Evolutionary conservation across 2,113 vertebrate species (phyloP), one percentile per base, ranked within the genome.

Genomic region (Macrotus californicus): DNA sequence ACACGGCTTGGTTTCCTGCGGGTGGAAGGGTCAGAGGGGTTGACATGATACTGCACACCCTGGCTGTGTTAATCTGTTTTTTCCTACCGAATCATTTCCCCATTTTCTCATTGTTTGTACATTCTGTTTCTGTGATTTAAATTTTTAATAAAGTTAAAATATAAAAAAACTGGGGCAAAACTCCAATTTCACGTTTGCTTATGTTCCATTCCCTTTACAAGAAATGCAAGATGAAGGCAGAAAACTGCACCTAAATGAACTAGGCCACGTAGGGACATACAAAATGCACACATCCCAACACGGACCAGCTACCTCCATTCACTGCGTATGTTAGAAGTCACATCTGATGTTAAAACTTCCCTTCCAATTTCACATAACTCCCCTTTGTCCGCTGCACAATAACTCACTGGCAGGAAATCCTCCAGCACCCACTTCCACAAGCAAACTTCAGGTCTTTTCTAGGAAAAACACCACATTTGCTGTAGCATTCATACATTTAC

Each of bases 141-240:
- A 43, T 41, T 95, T 92, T 95, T 94, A 95, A 92, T 95, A 96
- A 96, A 94, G 29, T 56, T 95, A 96, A 96, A 94, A 36, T 64
- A 24, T 56, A 21, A 24, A 24, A 59, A 77, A 41, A 59, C 13
- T 13, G 29, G 21, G 52, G 48, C 10, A 26, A 75, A 94, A 86
- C 31, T 83, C 80, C 48, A 87, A 80, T 76, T 93, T 91, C 73
- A 54, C 24, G 19, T 80, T 81, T 85, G 43, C 39, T 86, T 59
- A 61, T 52, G n/a, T 0, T 1, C 36, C 87, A 9, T n/a, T 52
- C 54, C 11, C 31, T 93, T 31, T 21, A 31, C 12, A 3, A 80
- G 64, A 48, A 84, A 89, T 52, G 59, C 29, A 43, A 92, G 50
- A 19, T 34, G 19, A 81, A 94, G 84, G 34, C 70, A 96, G 41